These are phyloP conservation scores for Megaustenia siamemsis DNA, from an alignment of 2,888 invertebrate species.

Conservation along the genomic window DNA sequence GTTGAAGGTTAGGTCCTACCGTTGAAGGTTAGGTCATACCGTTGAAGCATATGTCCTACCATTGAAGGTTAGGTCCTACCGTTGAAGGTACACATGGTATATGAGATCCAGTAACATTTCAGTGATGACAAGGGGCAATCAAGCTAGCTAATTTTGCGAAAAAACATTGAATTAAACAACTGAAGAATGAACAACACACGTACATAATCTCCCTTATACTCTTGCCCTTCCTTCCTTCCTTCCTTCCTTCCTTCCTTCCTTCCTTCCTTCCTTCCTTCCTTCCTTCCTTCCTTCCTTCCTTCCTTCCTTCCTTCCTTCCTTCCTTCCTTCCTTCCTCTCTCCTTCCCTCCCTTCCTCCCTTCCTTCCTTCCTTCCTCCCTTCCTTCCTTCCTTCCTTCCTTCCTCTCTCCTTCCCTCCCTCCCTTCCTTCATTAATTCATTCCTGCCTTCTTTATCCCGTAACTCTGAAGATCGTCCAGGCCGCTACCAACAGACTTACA, in stretches of 20 bases:
- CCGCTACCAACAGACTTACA: no score
- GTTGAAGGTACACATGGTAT: no score
- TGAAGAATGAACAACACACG: no score
- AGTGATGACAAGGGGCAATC: no score
- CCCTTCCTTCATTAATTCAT: background rate
- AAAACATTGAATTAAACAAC: no score
- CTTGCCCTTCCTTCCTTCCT: slow-evolving; percentile 1
- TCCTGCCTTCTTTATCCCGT: background rate
- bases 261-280: slow-evolving; percentile 22
- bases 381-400: background rate
- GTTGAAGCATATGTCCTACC: no score
- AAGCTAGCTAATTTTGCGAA: no score
- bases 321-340: background rate
- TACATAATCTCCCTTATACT: background rate
- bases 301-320: background rate
- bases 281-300: slow-evolving; percentile 3
- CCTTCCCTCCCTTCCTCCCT: slow-evolving; percentile 14
- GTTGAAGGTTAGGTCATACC: no score
- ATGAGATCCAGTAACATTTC: no score
- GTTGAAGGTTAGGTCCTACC: no score
- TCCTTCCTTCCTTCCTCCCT: slow-evolving; percentile 4
- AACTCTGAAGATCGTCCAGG: no score
- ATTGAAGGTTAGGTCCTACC: no score
- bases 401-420: background rate
- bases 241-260: slow-evolving; percentile 28